phyloP scores from a whole-genome alignment of 2,888 invertebrate genomes.

The Ariolimax columbianus region DNA sequence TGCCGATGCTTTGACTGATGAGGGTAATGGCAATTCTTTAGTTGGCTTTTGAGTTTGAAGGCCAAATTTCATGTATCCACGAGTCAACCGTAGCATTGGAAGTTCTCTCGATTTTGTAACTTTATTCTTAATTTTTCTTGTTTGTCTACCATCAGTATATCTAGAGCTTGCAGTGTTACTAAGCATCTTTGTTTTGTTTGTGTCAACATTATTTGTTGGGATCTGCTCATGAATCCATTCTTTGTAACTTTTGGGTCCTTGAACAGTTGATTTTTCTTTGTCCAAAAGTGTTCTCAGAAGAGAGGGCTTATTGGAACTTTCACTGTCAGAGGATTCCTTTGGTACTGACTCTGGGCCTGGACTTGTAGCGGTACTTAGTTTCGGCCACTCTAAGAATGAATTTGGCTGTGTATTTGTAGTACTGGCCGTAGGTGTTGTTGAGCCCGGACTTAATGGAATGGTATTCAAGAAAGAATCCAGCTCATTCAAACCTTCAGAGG shows the following conservation, averaged over 20 bases:
- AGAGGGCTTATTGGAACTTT: constrained; percentile 43
- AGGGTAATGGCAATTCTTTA: constrained; percentile 36
- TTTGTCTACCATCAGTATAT: not conserved
- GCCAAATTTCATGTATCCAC: constrained; percentile 1
- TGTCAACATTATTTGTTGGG: constrained; percentile 18
- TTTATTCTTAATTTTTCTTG: not conserved
- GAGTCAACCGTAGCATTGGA: constrained; percentile 8
- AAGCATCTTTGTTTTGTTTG: not conserved
- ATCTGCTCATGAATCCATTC: constrained; percentile 33
- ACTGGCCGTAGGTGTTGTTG: not conserved
- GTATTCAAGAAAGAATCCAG: constrained; percentile 37
- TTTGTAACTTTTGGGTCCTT: constrained; percentile 30
- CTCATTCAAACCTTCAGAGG: constrained; percentile 12
- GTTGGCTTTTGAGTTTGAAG: constrained; percentile 18
- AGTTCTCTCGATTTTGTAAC: constrained; percentile 35
- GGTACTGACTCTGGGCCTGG: not conserved
- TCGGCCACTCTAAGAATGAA: constrained; percentile 12
- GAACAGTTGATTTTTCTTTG: constrained; percentile 45
- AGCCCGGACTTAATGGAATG: constrained; percentile 7
- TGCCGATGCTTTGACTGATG: not conserved
- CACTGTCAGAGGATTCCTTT: constrained; percentile 23
- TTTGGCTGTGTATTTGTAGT: not conserved
- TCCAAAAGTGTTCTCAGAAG: constrained; percentile 54
- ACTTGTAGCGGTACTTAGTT: not conserved
- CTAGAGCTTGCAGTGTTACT: not conserved